Base-by-base conservation (phyloP, 2,113 vertebrate species). In the Hemiprocne comata region DNA sequence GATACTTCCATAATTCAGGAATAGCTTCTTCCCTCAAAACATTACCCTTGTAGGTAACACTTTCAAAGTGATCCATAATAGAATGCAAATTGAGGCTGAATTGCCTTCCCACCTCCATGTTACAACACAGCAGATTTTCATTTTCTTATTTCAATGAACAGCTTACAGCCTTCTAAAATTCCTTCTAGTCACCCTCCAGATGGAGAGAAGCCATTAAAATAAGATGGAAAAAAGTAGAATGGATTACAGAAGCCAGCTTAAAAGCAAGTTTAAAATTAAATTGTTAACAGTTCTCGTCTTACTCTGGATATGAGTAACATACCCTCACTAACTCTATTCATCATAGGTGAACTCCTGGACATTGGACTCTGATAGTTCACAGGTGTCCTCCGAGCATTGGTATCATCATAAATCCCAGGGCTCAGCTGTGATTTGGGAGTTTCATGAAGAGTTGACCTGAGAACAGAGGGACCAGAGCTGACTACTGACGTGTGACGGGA, bases 381-480 rank as follows among this genome's bases (percentile, higher is more conserved):
- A 17, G 99, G 99, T 17, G 99, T 99, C 93, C 99, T 98, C 78
- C 99, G 98, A 77, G 99, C 99, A 48, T 98, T 98, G 94, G 97
- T 65, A 46, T 99, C 99, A 29, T 99, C 99, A n/a, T 99, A 99
- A 97, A 99, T 98, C 81, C 99, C 98, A 0, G 99, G 99, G 97
- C 99, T 99, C 77, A 99, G 98, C 94, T 99, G 99, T 73, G 99
- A 98, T 97, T 99, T 99, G 9, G 98, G 97, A 93, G 98, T 96
- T 97, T 99, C 99, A 66, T 99, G 99, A 95, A 99, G 98, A 6
- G 99, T 99, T 89, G 99, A 99, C 95, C 99, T 98, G 84, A 99
- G 98, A 85, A 99, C 99, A 16, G 99, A 99, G 62, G 98, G 97
- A 82, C 98, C 98, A 54, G 99, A 99, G 98, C 99, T 99, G 85